These are phyloP conservation scores for Emydura subglobosa DNA, from an alignment of 2,113 vertebrate species.

Conservation along the genomic window DNA sequence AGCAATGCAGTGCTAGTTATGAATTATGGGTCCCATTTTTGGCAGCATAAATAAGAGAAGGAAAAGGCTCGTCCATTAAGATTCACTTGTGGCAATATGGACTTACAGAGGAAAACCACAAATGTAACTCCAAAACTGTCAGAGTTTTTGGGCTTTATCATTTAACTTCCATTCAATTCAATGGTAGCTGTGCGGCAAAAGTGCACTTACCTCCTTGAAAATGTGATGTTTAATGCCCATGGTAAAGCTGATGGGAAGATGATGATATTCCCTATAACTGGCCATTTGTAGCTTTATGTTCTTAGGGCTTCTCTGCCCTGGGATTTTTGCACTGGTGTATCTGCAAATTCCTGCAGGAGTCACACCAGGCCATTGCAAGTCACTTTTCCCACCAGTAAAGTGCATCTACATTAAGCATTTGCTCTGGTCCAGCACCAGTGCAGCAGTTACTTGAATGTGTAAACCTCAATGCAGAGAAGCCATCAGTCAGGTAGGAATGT, in stretches of 20 bases:
- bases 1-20: neutral
- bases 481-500: neutral
- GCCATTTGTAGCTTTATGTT: neutral
- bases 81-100: neutral
- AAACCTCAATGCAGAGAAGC: neutral
- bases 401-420: fast-evolving
- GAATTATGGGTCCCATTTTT: neutral
- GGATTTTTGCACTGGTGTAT: neutral
- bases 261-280: neutral
- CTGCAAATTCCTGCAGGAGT: neutral
- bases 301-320: neutral
- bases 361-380: neutral
- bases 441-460: neutral
- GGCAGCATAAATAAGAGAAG: neutral
- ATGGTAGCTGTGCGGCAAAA: neutral
- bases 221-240: neutral
- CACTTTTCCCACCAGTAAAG: neutral
- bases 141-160: neutral
- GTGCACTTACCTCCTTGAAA: neutral
- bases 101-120: neutral
- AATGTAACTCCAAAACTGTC: neutral
- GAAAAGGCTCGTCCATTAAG: neutral
- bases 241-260: neutral
- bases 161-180: fast-evolving
- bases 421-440: fast-evolving